Evolutionary conservation across 2,797 vertebrate species (phyloP), one percentile per base, ranked within the genome.

Genomic region (Astyanax mexicanus): DNA sequence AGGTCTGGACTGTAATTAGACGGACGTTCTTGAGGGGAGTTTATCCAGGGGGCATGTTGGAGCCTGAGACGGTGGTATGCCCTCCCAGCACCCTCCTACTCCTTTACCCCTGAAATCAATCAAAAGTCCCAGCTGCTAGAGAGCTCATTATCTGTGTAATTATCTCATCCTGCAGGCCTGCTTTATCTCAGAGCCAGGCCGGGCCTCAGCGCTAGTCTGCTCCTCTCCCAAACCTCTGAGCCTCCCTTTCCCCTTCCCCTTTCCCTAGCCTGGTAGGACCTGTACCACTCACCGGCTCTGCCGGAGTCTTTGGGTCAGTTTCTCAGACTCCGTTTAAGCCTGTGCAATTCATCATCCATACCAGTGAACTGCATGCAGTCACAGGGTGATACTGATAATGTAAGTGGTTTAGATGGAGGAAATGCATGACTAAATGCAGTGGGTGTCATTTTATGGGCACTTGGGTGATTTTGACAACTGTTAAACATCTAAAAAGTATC

Each of bases 111-210:
- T 32, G 67, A 81, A 77, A 80, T 80, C 78, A 85, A 75, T 81
- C 81, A 77, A 5, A 72, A 78, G 69, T 29, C 60, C 74, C 81
- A 83, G 81, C 79, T 83, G 77, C 79, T 68, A 64, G 60, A 44
- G 23, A 55, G 77, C 71, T 78, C 69, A 84, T 80, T 83, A 85
- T 85, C 79, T 54, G 57, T 69, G 68, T 60, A 84, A 80, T 81
- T 80, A 81, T 81, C 85, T 84, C 76, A 70, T 79, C 75, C 73
- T 73, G 45, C 32, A 52, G 78, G 74, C 70, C 83, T 83, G 75
- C 80, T 75, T 80, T 80, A 70, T 75, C 83, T 86, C 80, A 17
- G 58, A 54, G 58, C 61, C 57, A 79, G 66, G 54, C 47, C 57
- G 70, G 66, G 70, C 74, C 57, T 74, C 67, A 40, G 25, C 13